Base-by-base conservation (phyloP, 2,113 vertebrate genomes). In the Oxyruncus cristatus region DNA sequence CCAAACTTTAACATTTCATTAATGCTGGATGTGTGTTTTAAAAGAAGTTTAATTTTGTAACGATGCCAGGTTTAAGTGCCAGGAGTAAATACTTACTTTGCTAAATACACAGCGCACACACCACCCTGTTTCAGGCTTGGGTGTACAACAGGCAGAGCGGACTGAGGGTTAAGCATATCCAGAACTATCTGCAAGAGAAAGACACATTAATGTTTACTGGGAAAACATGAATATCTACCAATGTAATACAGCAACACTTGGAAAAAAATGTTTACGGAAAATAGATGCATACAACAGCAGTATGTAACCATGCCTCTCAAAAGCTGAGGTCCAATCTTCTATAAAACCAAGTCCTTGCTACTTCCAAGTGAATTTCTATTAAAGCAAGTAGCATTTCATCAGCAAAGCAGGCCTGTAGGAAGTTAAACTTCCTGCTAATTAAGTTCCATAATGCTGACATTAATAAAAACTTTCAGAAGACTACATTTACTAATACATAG, bases 91-190 rank as follows among this genome's bases (percentile, higher is more conserved):
- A 99, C 99, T 97, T 97, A 99, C 99, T 99, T 99, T 59, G 98
- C 98, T 74, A 99, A 95, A 97, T 99, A 99, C 58, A 99, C 97
- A 13, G 98, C 97, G 27, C 99, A 99, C 30, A 99, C 97, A 5
- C 97, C 99, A 61, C 99, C 99, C 4, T 97, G 92, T 92, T 99
- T 98, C 89, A 99, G 98, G 91, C 97, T 97, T 77, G 97, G 97
- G 55, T 97, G 90, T 78, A 99, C 94, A 17, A 96, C 84, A 75
- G 98, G 97, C 83, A 99, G 97, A 85, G 98, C 98, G 73, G 98
- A 95, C 47, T 99, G 98, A 81, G 99, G 99, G 84, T 91, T 94
- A 49, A 99, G 41, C 98, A 99, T 97, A 97, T 99, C 99, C 77
- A 99, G 97, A 97, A 98, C 98, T 53, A 99, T 75, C 99, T 99